Conservation (phyloP, 2,113 vertebrate species). For the Cisticola juncidis region DNA sequence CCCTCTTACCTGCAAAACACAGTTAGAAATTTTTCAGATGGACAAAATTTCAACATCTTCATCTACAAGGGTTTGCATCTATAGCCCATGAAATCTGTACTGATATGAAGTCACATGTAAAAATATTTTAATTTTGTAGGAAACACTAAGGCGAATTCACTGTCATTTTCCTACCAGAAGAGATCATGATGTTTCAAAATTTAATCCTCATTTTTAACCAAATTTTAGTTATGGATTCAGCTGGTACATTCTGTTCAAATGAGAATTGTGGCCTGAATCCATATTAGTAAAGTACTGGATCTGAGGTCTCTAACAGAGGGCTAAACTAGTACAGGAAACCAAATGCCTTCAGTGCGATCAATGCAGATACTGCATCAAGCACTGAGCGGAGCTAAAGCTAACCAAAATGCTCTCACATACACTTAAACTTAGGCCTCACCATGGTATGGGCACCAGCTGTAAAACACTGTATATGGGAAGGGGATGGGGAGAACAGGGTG, state of each 20-base stretch:
- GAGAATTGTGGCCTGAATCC: background rate
- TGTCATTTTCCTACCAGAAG: background rate
- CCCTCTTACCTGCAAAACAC: background rate
- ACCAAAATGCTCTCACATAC: background rate
- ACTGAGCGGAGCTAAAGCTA: background rate
- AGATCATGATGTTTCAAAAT: background rate
- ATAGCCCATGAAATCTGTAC: background rate
- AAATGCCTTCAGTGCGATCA: background rate
- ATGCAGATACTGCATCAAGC: accelerated
- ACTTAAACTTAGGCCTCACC: background rate
- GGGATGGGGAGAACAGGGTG: accelerated
- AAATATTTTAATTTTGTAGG: background rate
- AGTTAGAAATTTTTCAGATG: background rate
- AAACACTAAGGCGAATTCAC: background rate
- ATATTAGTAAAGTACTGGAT: background rate
- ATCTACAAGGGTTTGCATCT: background rate
- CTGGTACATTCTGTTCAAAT: background rate
- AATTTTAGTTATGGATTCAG: background rate
- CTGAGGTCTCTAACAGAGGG: background rate
- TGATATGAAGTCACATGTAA: background rate
- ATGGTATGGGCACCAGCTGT: background rate
- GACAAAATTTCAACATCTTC: background rate
- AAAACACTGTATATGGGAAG: background rate
- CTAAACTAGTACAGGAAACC: background rate
- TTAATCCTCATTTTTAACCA: background rate